Evolutionary conservation across 2,888 invertebrate genomes (phyloP), one percentile per base, ranked within the genome.

Genomic region (Drosophila lutescens): DNA sequence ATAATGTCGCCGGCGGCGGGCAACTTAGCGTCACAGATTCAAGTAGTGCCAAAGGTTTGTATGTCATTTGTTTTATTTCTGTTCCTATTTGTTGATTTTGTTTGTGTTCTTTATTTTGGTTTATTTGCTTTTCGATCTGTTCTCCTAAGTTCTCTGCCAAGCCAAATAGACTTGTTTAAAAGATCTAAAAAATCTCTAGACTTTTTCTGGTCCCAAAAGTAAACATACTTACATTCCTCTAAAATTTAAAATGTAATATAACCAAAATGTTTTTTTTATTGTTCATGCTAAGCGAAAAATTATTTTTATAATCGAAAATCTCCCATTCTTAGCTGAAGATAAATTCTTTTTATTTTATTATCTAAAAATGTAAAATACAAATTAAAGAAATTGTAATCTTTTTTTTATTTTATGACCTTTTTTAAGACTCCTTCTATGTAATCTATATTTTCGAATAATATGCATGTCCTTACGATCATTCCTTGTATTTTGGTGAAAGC

Each of bases 41-140:
- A 91, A 91, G 90, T 90, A 84, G 91, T 90, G 80, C 89, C 89
- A 79, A 92, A 92, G 91, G 91, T 91, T 90, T 91, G 91, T 91
- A 91, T 91, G 80, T 89, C 68, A 78, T 84, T 90, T 88, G 78
- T 57, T 71, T 86, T 83, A 90, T 81, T 88, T 85, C 73, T 77
- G 79, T 73, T 88, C 67, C 55, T 67, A 71, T 73, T 75, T 61
- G 62, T 76, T 77, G 76, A 55, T 57, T 79, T 76, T 76, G 62
- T 23, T 59, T 61, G 15, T 47, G 69, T 55, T 50, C n/a, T 65
- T 66, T 44, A 38, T 67, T 74, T 54, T 51, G 44, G 43, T 71
- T 40, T 23, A 36, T 26, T 53, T 60, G 57, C 38, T 57, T 51
- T 23, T 66, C 36, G 57, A 59, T 47, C n/a, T 63, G 20, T 55